Evolutionary conservation across 92 coral and sea anemone species (phyloP).

Genomic region (Bergia puertoricense): DNA sequence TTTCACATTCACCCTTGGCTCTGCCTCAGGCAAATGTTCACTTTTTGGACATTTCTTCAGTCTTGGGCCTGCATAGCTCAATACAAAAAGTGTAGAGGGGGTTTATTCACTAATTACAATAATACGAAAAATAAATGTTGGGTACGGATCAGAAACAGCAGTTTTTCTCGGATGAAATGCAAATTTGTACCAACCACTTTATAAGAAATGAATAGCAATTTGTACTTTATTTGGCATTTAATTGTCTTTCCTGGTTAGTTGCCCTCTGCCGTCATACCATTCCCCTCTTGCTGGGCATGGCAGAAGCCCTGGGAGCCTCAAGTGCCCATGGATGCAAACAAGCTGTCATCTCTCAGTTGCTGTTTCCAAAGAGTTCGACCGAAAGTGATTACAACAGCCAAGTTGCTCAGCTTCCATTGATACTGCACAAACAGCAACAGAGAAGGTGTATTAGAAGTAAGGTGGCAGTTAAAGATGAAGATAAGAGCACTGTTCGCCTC

Average conservation of each 20-base stretch:
- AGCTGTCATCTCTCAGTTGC: constrained; percentile 58
- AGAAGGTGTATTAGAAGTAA: constrained; percentile 23
- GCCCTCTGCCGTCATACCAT: constrained; percentile 73
- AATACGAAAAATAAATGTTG: no score
- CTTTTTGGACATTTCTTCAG: no score
- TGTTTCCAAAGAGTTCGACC: constrained; percentile 52
- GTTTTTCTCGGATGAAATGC: neutral
- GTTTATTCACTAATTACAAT: no score
- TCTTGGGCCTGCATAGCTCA: no score
- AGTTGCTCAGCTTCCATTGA: constrained; percentile 11
- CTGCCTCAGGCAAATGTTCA: no score
- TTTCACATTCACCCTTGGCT: no score
- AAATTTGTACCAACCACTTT: no score
- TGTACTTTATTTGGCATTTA: no score
- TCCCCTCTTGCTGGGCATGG: constrained; percentile 88
- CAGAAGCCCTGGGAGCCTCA: constrained; percentile 92
- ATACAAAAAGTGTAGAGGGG: no score
- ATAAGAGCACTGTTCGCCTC: constrained; percentile 44
- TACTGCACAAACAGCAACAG: constrained; percentile 22
- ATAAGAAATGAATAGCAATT: no score
- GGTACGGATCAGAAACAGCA: no score
- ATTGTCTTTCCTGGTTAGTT: constrained; percentile 44
- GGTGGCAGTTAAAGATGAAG: constrained; percentile 25
- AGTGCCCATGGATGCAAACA: constrained; percentile 62
- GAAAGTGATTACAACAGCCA: neutral